A percentile compares a stretch with the other conserved stretches of the same genome.
These are phyloP conservation scores for Ornithorhynchus anatinus DNA, from an alignment of 2,113 vertebrate species.

Conservation along the genomic window DNA sequence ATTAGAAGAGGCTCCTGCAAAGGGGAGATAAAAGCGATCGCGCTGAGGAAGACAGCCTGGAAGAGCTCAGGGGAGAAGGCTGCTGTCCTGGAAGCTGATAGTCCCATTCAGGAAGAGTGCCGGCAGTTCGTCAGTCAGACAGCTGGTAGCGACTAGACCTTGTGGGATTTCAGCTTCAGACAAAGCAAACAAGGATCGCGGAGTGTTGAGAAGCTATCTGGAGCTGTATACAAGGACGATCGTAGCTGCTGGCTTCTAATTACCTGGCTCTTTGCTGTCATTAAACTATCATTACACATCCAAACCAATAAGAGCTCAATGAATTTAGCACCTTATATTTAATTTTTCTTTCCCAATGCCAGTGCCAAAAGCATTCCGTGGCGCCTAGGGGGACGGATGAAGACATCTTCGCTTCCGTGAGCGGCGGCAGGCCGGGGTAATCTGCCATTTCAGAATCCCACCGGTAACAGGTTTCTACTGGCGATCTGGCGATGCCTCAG, in stretches of 20 bases:
- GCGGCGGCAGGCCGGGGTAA: conserved; percentile 34
- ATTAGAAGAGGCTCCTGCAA: conserved; percentile 80
- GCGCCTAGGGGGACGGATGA: conserved; percentile 62
- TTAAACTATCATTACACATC: conserved; percentile 69
- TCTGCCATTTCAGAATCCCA: conserved; percentile 58
- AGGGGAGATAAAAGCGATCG: conserved; percentile 82
- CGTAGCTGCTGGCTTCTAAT: conserved; percentile 69
- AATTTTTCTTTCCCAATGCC: conserved; percentile 40
- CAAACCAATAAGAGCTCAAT: conserved; percentile 56
- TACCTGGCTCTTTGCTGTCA: conserved; percentile 67
- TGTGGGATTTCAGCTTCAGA: conserved; percentile 75
- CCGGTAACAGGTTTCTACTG: conserved; percentile 53
- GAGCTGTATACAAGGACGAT: conserved; percentile 61
- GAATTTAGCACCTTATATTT: conserved; percentile 59
- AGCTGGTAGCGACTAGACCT: conserved; percentile 77
- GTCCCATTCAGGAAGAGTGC: conserved; percentile 66
- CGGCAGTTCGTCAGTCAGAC: conserved; percentile 78
- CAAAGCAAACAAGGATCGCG: conserved; percentile 76
- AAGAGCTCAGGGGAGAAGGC: conserved; percentile 69
- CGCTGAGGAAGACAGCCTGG: conserved; percentile 55
- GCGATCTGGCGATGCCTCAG: background rate
- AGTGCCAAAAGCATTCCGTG: conserved; percentile 58
- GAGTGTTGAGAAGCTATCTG: conserved; percentile 66
- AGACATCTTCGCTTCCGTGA: conserved; percentile 59
- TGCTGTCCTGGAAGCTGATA: conserved; percentile 68